Evolutionary conservation across 2,113 vertebrate genomes (phyloP), one percentile per base, ranked within the genome.

Genomic region (Dicentrarchus labrax): DNA sequence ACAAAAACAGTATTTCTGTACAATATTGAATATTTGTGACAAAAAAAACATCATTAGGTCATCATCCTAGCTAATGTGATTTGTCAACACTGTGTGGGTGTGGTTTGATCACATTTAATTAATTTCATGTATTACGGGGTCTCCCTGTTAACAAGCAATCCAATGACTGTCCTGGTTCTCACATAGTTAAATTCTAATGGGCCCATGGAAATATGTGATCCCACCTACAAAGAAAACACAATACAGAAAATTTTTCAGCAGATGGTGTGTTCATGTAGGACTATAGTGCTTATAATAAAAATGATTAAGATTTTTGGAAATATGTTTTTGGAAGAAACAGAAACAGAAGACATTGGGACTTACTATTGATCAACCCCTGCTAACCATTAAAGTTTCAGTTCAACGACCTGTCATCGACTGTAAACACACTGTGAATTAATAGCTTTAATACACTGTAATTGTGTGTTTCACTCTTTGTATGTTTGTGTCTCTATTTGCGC

Each of bases 401-500:
- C 30, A 8, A 12, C 19, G 6, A 66, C 8, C 36, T 45, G 12
- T 56, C 11, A 0, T 59, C 8, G 50, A n/a, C 56, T 41, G 15
- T 53, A 38, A 67, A 38, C 21, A 59, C 54, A 45, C 41, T 36
- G 36, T 74, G 15, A 43, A 24, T 19, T 5, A 38, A 24, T 64
- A 9, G 3, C 16, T 57, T 48, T n/a, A 16, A 56, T 19, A n/a
- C 24, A 6, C 9, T 54, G 11, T 81, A 1, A 59, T 61, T 81
- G 43, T 72, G 36, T 68, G 22, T 84, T 54, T 87, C 8, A 57
- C 57, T 72, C 43, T 66, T 30, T 67, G 19, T 57, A 10, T 62
- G 22, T 50, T 15, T 48, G 38, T 80, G 59, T 85, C 1, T 88
- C 62, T 78, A 5, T 83, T 9, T 66, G 8, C 86, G 43, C 91